Conservation (phyloP, 2,888 invertebrate genomes). For the Elmis aenea region DNA sequence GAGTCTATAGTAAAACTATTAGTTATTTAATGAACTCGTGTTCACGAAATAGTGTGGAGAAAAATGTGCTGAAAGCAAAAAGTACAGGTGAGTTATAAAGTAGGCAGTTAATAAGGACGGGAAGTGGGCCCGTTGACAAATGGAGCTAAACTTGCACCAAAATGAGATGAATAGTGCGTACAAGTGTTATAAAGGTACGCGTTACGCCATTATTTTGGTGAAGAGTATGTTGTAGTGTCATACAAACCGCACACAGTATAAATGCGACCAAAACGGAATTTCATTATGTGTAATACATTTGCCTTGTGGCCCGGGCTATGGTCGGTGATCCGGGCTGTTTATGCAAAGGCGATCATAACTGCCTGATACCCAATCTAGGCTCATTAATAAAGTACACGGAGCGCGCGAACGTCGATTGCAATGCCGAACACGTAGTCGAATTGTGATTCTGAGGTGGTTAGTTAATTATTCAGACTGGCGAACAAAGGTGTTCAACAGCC, state of each 20-base stretch:
- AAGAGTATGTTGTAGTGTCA: conserved; percentile 29
- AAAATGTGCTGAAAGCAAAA: no score
- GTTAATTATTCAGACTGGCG: conserved; percentile 43
- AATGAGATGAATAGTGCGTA: conserved; percentile 44
- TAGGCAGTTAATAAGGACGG: background rate
- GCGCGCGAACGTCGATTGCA: conserved; percentile 33
- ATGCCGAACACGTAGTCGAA: conserved; percentile 45
- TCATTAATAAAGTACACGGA: conserved; percentile 36
- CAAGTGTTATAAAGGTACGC: conserved; percentile 45
- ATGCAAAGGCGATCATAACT: conserved; percentile 29
- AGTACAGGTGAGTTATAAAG: no score
- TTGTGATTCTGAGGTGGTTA: conserved; percentile 47
- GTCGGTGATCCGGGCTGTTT: conserved; percentile 21
- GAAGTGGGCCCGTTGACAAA: background rate
- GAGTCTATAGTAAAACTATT: no score
- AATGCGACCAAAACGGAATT: conserved; percentile 46
- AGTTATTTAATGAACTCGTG: no score
- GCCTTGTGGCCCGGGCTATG: conserved; percentile 32
- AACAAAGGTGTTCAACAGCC: conserved; percentile 35
- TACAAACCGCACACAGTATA: conserved; percentile 43
- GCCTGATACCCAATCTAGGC: conserved; percentile 36
- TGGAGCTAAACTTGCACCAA: conserved; percentile 11
- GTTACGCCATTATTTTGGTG: conserved; percentile 26
- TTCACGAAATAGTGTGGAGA: no score
- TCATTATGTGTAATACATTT: conserved; percentile 47